A percentile compares a stretch with the other conserved stretches of the same genome.
Conservation (phyloP, 2,888 invertebrate genomes). For the Eupithecia dodoneata region DNA sequence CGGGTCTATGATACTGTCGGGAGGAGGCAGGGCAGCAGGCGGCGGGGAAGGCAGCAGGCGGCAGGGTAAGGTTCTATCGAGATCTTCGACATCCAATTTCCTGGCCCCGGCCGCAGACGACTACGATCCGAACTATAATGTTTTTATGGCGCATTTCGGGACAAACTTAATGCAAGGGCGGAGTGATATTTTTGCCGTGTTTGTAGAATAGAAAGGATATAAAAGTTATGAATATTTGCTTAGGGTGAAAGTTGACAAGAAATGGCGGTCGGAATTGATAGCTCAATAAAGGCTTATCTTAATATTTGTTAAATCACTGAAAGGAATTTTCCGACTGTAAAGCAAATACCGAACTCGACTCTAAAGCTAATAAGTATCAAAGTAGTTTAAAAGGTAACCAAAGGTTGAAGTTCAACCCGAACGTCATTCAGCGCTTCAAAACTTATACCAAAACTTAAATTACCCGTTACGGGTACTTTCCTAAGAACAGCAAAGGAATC, state of each 20-base stretch:
- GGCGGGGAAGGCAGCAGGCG: background rate
- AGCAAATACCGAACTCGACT: background rate
- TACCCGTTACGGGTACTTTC: conserved; percentile 37
- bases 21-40: background rate
- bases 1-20: conserved; percentile 9
- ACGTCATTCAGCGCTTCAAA: conserved; percentile 23
- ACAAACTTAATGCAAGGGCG: conserved; percentile 16
- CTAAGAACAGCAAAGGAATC: conserved; percentile 38
- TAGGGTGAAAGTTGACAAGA: conserved; percentile 6
- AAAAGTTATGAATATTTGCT: conserved; percentile 15
- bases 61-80: conserved; percentile 12
- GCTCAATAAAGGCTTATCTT: background rate
- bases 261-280: background rate
- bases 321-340: background rate
- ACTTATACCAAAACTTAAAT: conserved; percentile 38
- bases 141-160: conserved; percentile 27
- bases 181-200: conserved; percentile 17
- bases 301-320: background rate
- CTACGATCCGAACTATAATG: conserved; percentile 25
- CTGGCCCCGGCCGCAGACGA: conserved; percentile 25
- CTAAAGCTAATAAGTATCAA: background rate
- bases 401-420: conserved; percentile 1
- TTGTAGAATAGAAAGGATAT: conserved; percentile 13
- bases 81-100: conserved; percentile 32
- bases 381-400: background rate